Base-by-base conservation (phyloP, 2,113 vertebrate species). In the Saccopteryx bilineata region DNA sequence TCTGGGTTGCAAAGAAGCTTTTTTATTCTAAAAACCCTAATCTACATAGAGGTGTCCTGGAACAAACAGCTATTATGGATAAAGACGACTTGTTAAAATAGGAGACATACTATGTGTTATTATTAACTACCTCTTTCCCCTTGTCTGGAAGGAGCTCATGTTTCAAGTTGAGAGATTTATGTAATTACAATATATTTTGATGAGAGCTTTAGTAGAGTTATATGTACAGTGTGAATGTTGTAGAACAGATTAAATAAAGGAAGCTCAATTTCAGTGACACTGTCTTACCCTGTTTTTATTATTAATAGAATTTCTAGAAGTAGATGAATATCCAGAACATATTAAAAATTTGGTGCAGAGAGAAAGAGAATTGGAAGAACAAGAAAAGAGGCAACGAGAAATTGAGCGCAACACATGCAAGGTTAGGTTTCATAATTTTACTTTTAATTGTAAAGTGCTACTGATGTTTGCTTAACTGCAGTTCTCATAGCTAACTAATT, bases 341-440 rank as follows among this genome's bases (percentile, higher is more conserved):
- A 99, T 99, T 97, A 99, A 99, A 97, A 98, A 97, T 89, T 98
- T 99, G 97, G 99, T 99, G 82, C 99, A 99, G 96, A 99, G 98
- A 96, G 99, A 99, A 97, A 99, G 99, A 98, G 99, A 99, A 96
- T 97, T 99, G 69, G 99, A 99, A 98, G 99, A 99, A 97, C 99
- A 99, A 93, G 99, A 99, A 93, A 99, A 99, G 97, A 99, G 99
- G 78, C 99, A 99, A 91, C 98, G 99, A 96, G 99, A 99, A 98
- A 99, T 99, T 61, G 99, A 99, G 52, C 99, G 99, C 74, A 99
- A 99, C 97, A 99, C 99, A 1, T 99, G 99, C 99, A 99, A 99
- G 99, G 99, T 99, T 97, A 97, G 98, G 90, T 58, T 96, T 84
- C 79, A 79, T 52, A 48, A 87, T 96, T 82, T 56, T 18, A 60